Evolutionary conservation across 2,113 vertebrate species (phyloP), one percentile per base, ranked within the genome.

Genomic region (Poicephalus meyeri): DNA sequence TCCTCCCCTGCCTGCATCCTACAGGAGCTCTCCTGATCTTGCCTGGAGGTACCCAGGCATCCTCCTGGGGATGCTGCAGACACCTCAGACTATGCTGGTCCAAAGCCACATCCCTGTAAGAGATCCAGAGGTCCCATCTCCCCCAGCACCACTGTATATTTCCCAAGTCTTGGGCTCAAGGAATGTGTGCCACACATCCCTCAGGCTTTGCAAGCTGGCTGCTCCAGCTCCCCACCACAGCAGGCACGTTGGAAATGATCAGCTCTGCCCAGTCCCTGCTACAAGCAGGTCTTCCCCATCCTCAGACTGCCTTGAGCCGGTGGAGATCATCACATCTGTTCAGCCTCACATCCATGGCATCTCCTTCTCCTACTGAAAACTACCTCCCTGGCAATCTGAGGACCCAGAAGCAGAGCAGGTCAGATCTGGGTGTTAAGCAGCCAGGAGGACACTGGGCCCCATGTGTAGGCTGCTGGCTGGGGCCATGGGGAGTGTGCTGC

Each of bases 261-360:
- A 35, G 0, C 60, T 5, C 28, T 55, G 14, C 41, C 56, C 56
- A 3, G 0, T 20, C 52, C 56, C 44, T 20, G 15, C 63, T 12
- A 4, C 18, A 2, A 39, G 0, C 42, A 3, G 7, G 10, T n/a
- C 55, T 37, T 31, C 60, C 23, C 61, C 71, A 26, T 47, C n/a
- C 68, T 29, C 60, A 33, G n/a, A 1, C 14, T 13, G 29, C 84
- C 64, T 18, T 4, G 16, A 77, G 60, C 29, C 18, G 5, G 26
- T 1, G n/a, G 44, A 23, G 17, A n/a, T 6, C 42, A 11, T 3
- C 66, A 4, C 39, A 16, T 10, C 86, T 37, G 26, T 42, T 56
- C 58, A 29, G 42, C 47, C 26, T 15, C 53, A 52, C 1, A 0
- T 11, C 65, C 33, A 3, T 2, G 0, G 31, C 16, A 0, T 13